Conservation (phyloP, 2,888 invertebrate genomes). For the Chymomyza caudatula region DNA sequence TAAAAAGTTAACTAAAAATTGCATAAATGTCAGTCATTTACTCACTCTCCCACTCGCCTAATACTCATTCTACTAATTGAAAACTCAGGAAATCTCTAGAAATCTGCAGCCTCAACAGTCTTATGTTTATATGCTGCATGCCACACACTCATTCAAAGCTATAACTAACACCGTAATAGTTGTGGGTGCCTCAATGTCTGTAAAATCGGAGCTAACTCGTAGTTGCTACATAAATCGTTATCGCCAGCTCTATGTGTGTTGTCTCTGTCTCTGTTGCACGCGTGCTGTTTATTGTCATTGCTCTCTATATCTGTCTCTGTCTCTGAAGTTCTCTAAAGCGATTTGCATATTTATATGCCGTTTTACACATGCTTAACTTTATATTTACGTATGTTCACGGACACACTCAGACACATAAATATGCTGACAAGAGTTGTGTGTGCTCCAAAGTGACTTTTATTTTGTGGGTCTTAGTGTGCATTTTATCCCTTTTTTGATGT, state of each 20-base stretch:
- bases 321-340: conserved; percentile 41
- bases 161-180: too few species aligned
- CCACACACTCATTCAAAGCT: too few species aligned
- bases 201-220: neutral
- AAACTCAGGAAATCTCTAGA: too few species aligned
- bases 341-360: conserved; percentile 59
- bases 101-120: too few species aligned
- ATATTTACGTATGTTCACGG: conserved; percentile 14
- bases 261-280: neutral
- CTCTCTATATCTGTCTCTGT: neutral
- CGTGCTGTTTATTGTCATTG: neutral
- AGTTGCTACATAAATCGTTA: neutral
- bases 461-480: conserved; percentile 8
- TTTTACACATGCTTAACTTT: neutral
- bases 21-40: too few species aligned
- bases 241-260: conserved; percentile 26
- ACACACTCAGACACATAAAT: conserved; percentile 9
- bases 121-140: too few species aligned
- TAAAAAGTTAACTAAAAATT: too few species aligned
- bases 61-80: too few species aligned
- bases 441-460: neutral
- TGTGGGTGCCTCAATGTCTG: neutral
- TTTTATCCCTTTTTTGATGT: conserved; percentile 36
- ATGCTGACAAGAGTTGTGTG: neutral
- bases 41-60: too few species aligned